Evolutionary conservation across 2,113 vertebrate genomes (phyloP).

Genomic region (Callopanchax toddi): DNA sequence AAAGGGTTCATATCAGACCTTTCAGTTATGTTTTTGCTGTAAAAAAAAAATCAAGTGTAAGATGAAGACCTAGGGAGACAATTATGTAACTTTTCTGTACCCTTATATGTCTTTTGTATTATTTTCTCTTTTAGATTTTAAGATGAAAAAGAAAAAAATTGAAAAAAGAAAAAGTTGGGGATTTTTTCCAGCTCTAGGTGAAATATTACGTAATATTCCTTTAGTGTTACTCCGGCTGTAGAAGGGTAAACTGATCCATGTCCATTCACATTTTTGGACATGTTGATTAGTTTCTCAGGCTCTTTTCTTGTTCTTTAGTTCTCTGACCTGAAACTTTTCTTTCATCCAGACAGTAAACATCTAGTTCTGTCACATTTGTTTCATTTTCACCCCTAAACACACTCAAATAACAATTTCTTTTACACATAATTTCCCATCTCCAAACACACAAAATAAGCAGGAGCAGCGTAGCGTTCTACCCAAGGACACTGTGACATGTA

Average conservation of each 20-base stretch:
- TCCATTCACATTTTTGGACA: too few relatives aligned
- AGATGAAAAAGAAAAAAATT: too few relatives aligned
- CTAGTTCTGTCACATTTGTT: background rate
- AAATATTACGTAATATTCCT: constrained; percentile 23
- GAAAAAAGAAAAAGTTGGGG: constrained; percentile 1
- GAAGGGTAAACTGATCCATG: constrained; percentile 11
- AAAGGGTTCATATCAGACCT: too few relatives aligned
- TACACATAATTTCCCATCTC: background rate
- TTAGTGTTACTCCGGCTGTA: constrained; percentile 34
- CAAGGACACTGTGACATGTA: background rate
- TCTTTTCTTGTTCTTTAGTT: background rate
- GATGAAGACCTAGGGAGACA: too few relatives aligned
- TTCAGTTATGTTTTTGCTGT: too few relatives aligned
- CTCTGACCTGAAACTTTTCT: background rate
- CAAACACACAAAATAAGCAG: background rate
- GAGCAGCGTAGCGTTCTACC: background rate
- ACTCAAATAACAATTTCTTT: background rate
- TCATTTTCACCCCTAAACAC: background rate
- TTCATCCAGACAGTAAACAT: background rate
- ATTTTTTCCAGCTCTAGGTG: constrained; percentile 21
- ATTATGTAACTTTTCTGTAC: too few relatives aligned
- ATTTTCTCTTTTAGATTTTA: too few relatives aligned
- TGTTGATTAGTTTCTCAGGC: background rate
- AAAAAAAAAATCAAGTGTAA: too few relatives aligned
- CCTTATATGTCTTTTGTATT: too few relatives aligned